Base-by-base conservation (phyloP, 2,797 vertebrate species). In the Phyllotis vaccarum region DNA sequence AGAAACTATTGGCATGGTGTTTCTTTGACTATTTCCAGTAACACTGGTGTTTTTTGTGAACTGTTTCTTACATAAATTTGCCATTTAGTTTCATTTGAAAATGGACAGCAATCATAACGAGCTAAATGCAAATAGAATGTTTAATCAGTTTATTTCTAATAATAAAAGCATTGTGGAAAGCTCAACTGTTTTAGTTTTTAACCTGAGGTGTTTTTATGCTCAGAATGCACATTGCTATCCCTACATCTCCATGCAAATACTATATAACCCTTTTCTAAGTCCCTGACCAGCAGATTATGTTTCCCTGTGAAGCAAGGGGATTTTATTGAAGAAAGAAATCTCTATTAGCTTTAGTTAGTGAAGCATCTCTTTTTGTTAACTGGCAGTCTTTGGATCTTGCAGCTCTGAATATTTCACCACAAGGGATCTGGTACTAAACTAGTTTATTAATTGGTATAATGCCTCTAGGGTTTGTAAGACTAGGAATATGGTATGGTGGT, bases 341-440 rank as follows among this genome's bases (percentile, higher is more conserved):
- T 94, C 64, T 82, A n/a, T 89, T 97, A 78, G 40, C 91, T 96
- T 94, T 89, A 96, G 94, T 56, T 94, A 94, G 64, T 62, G 88
- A 97, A 94, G 43, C 49, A 82, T 96, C 56, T 97, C 43, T 74
- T 96, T 76, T 70, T 90, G 89, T 75, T 93, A 97, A 97, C 91
- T 95, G 92, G 72, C 80, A 87, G 91, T 52, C 34, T 93, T 85
- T 96, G n/a, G 6, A 87, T 97, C 94, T 97, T 86, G 60, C 89
- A 96, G 60, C 49, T 96, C 90, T 83, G 72, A 87, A 95, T 94
- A 96, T 96, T 96, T n/a, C 49, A 91, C 52, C 72, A 86, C 49
- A 94, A 91, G 64, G 94, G 9, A 85, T 27, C 90, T 94, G 96
- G 29, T 14, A 37, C 17, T 97, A 62, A 95, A 86, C 72, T 31